Evolutionary conservation across 2,888 invertebrate species (phyloP).

Genomic region (Cataglyphis cursor): DNA sequence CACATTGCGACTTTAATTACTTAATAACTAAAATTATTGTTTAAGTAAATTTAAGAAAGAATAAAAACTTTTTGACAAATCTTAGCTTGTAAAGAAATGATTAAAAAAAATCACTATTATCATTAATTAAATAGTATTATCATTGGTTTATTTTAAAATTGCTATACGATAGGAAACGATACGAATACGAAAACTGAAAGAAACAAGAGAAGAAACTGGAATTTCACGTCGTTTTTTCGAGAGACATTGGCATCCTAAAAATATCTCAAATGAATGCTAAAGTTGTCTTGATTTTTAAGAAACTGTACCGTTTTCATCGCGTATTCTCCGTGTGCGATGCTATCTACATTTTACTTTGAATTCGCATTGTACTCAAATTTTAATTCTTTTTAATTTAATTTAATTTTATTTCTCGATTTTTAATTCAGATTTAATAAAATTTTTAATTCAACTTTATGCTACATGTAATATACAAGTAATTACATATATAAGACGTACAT

Average conservation of each 20-base stretch:
- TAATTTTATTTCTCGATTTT: conserved; percentile 4
- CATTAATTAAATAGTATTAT: neutral
- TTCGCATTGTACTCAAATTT: neutral
- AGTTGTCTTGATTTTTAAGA: conserved; percentile 18
- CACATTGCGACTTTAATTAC: neutral
- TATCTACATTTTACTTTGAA: neutral
- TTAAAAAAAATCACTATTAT: neutral
- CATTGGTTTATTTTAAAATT: neutral
- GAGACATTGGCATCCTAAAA: conserved; percentile 38
- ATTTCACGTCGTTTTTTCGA: conserved; percentile 25
- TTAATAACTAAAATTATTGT: neutral
- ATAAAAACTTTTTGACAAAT: neutral
- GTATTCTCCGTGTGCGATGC: neutral
- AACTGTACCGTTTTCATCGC: neutral
- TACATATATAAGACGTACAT: conserved; percentile 2
- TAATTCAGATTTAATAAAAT: neutral
- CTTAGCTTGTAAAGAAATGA: neutral
- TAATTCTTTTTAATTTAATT: neutral
- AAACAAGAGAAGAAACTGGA: conserved; percentile 32
- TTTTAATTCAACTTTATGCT: neutral
- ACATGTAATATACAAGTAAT: neutral
- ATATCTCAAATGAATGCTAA: conserved; percentile 59
- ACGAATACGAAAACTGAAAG: conserved; percentile 35
- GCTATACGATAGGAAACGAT: neutral
- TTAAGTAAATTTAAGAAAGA: neutral